Percentiles rank a stretch among this genome's conserved stretches.
Evolutionary conservation across 1,140 invertebrate genomes (phyloP).

Genomic region (Akabosia matsudoensis): DNA sequence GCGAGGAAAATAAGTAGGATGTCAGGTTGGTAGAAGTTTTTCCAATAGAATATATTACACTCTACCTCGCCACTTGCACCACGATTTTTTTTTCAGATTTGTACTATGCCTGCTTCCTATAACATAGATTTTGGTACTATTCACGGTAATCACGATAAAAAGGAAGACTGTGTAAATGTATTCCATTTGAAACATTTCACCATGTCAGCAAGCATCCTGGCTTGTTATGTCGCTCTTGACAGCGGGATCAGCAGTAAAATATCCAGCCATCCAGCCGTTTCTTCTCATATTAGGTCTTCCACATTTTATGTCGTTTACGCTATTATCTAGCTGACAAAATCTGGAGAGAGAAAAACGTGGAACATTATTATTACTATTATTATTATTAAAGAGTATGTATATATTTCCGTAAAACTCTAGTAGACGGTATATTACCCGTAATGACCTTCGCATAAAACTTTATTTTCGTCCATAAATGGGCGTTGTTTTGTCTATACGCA

Average conservation of each 20-base stretch:
- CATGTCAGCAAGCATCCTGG: neutral
- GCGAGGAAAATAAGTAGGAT: too few relatives aligned
- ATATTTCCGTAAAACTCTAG: too few relatives aligned
- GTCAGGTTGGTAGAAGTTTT: too few relatives aligned
- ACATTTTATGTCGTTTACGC: neutral
- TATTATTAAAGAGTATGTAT: too few relatives aligned
- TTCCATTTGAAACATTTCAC: conserved; percentile 22
- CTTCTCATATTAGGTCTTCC: neutral
- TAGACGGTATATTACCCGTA: neutral
- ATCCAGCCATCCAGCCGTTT: neutral
- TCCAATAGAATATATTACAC: too few relatives aligned
- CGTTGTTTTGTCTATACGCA: conserved; percentile 39
- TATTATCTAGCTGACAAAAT: too few relatives aligned
- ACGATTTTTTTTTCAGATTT: neutral
- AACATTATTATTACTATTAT: too few relatives aligned
- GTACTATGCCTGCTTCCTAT: neutral
- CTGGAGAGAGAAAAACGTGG: too few relatives aligned
- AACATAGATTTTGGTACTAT: neutral
- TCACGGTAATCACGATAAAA: neutral
- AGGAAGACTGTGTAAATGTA: conserved; percentile 10
- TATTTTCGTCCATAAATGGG: conserved; percentile 37
- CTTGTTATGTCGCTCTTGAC: neutral
- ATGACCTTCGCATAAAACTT: conserved; percentile 37
- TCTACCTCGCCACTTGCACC: neutral
- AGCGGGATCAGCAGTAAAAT: neutral